Evolutionary conservation across 2,113 vertebrate genomes (phyloP), one percentile per base, ranked within the genome.

Genomic region (Dendropsophus ebraccatus): DNA sequence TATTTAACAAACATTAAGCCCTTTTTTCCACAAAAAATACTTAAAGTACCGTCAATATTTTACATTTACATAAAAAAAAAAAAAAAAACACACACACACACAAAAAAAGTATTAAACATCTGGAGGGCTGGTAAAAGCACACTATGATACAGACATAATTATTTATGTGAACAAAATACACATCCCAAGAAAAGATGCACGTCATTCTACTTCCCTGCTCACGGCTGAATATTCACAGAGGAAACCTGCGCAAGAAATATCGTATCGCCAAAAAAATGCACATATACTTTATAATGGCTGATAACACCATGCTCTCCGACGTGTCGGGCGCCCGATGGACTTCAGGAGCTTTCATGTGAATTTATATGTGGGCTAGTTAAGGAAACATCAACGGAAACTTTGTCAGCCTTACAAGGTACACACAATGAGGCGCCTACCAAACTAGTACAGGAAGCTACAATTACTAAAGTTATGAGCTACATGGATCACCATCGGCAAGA

Each of bases 301-400:
- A 89, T 70, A 77, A 70, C 84, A 58, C 87, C 47, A 23, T 30
- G 60, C 79, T 87, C 85, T 89, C 89, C 88, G 84, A 62, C 67
- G 7, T 74, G 62, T 81, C 35, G 82, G 2, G 14, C 89, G 87
- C 86, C 88, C 52, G 72, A 85, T 91, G 81, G 87, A 86, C 77
- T 90, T 84, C 89, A 1, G 8, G 28, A 69, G 35, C 54, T 88
- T 90, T 99, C 96, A 99, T 91, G 96, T 97, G 91, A 99, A 99
- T 87, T 97, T 99, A 96, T 97, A 99, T 2, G 97, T 99, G 83
- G 14, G 91, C 83, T 84, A 47, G 94, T 96, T 94, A 95, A 98
- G 96, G 95, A 88, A 93, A 65, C 37, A 16, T 3, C 28, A 52
- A 32, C 11, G 17, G 1, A 32, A 16, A 67, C 13, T 17, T 30